Evolutionary conservation across 2,113 vertebrate species (phyloP).

Genomic region (Syngnathoides biaculeatus): DNA sequence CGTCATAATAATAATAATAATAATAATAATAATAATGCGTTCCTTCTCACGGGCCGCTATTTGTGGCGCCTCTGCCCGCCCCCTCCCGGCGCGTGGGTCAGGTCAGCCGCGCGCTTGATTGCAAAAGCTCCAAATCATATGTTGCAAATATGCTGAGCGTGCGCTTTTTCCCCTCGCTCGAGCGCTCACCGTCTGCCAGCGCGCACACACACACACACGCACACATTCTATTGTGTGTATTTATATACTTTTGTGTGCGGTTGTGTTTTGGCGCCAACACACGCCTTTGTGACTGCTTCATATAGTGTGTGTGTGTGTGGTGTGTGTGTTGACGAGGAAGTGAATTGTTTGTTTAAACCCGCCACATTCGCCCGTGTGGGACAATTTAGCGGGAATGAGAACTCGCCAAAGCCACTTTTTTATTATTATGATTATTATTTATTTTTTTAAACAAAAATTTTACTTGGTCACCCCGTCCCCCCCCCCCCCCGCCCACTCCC

Average conservation of each 20-base stretch:
- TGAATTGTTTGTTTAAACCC: slow-evolving; percentile 79
- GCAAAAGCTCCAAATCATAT: not conserved
- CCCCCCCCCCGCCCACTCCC: not conserved
- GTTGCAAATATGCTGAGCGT: slow-evolving; percentile 4
- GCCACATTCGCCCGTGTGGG: slow-evolving; percentile 70
- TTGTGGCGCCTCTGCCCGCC: not conserved
- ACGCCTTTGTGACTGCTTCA: slow-evolving; percentile 21
- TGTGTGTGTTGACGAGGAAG: slow-evolving; percentile 76
- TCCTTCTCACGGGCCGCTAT: not conserved
- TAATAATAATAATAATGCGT: not conserved
- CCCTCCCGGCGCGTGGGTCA: not conserved
- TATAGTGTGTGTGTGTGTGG: slow-evolving; percentile 18
- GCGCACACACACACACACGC: slow-evolving; percentile 4
- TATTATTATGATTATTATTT: too few relatives aligned
- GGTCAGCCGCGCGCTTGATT: not conserved
- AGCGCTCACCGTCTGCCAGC: not conserved
- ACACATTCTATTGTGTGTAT: slow-evolving; percentile 17
- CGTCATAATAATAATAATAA: not conserved
- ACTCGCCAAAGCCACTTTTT: slow-evolving; percentile 5
- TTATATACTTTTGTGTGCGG: not conserved
- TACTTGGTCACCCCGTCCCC: not conserved
- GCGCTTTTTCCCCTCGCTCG: too few relatives aligned
- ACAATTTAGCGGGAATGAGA: slow-evolving; percentile 69
- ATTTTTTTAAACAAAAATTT: too few relatives aligned
- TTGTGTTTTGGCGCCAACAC: slow-evolving; percentile 35